A percentile compares a stretch with the other conserved stretches of the same genome.
Evolutionary conservation across 2,888 invertebrate species (phyloP).

Genomic region (Caenorhabditis wallacei): DNA sequence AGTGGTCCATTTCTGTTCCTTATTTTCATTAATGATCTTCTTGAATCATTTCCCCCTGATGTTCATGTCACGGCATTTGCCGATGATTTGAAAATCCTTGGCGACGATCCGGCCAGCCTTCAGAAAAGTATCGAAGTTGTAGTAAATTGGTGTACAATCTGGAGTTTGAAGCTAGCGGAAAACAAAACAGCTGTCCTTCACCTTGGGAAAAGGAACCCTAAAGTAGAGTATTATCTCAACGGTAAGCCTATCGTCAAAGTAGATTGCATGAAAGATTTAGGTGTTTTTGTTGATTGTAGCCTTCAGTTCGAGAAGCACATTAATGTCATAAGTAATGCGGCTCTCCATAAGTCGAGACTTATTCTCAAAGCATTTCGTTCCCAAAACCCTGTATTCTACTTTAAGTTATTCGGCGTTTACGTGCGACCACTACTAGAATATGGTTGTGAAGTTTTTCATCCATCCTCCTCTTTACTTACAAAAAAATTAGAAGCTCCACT

Average conservation of each 20-base stretch:
- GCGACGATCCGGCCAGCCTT: background rate
- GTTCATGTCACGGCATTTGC: conserved; percentile 17
- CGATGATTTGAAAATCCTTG: conserved; percentile 1
- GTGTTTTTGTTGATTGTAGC: background rate
- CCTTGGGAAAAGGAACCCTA: background rate
- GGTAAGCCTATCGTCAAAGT: background rate
- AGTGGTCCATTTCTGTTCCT: conserved; percentile 9
- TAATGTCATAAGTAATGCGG: background rate
- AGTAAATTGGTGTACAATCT: background rate
- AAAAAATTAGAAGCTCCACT: too few species aligned
- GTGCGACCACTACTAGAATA: conserved; percentile 14
- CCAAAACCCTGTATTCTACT: background rate
- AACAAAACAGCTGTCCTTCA: conserved; percentile 14
- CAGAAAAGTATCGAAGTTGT: background rate
- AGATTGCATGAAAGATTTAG: background rate
- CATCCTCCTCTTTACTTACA: background rate
- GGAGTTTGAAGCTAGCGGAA: background rate
- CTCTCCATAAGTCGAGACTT: background rate
- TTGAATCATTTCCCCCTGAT: background rate
- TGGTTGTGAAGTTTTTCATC: conserved; percentile 1
- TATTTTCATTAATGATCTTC: conserved; percentile 16
- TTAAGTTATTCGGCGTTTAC: background rate
- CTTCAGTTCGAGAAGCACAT: background rate
- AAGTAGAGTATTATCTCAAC: background rate
- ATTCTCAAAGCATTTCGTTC: conserved; percentile 5